A percentile compares a stretch with the other conserved stretches of the same genome.
These are phyloP conservation scores for Salpingus planirostris DNA, from an alignment of 2,888 invertebrate species.

Conservation along the genomic window DNA sequence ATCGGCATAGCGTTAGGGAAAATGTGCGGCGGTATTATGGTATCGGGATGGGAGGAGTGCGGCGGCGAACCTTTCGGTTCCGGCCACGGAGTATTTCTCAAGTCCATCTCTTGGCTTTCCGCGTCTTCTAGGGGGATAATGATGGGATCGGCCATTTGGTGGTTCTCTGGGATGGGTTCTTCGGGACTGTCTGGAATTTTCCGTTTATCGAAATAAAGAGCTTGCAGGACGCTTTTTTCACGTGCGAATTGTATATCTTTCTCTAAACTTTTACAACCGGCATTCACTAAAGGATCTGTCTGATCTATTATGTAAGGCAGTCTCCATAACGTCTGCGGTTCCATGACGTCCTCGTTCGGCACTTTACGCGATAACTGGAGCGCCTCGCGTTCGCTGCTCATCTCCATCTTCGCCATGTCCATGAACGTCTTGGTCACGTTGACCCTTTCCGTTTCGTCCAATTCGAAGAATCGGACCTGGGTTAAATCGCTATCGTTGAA, in stretches of 20 bases:
- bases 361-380: slow-evolving; percentile 68
- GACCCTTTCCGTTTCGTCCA: slow-evolving; percentile 92
- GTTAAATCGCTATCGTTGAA: slow-evolving; percentile 79
- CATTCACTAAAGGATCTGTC: slow-evolving; percentile 55
- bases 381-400: slow-evolving; percentile 76
- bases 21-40: slow-evolving; percentile 39
- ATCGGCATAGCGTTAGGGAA: slow-evolving; percentile 44
- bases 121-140: slow-evolving; percentile 85
- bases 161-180: slow-evolving; percentile 80
- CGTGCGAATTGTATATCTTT: slow-evolving; percentile 79
- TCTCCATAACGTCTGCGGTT: slow-evolving; percentile 71
- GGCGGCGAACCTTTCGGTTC: slow-evolving; percentile 67
- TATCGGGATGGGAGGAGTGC: slow-evolving; percentile 22
- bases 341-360: slow-evolving; percentile 71
- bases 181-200: slow-evolving; percentile 80
- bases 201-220: slow-evolving; percentile 69
- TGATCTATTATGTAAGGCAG: slow-evolving; percentile 61
- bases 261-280: slow-evolving; percentile 76
- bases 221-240: slow-evolving; percentile 75
- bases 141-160: slow-evolving; percentile 66
- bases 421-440: slow-evolving; percentile 89
- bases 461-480: slow-evolving; percentile 80
- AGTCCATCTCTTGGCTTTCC: slow-evolving; percentile 75
- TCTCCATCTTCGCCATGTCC: slow-evolving; percentile 87
- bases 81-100: slow-evolving; percentile 71